These are phyloP conservation scores for Ooceraea biroi DNA, from an alignment of 1,140 invertebrate genomes.

Conservation along the genomic window DNA sequence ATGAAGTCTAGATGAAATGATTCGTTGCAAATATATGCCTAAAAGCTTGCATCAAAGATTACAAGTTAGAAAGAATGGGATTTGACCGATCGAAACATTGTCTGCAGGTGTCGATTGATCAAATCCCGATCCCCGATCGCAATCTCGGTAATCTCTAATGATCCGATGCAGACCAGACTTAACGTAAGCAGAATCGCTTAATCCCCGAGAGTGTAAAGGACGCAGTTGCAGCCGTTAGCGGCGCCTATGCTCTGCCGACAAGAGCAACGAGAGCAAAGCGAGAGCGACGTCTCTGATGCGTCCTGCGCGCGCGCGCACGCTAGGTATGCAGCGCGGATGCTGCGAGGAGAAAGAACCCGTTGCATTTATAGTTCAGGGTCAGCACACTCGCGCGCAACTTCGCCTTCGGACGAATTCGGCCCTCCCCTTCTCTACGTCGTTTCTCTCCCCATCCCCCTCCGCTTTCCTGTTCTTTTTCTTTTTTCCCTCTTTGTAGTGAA, in stretches of 20 bases:
- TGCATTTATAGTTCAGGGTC: slow-evolving; percentile 81
- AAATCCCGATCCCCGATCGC: too few relatives aligned
- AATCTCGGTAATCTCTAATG: too few relatives aligned
- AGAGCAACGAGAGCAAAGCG: slow-evolving; percentile 51
- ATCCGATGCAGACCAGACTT: too few relatives aligned
- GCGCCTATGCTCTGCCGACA: not conserved
- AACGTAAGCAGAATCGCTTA: not conserved
- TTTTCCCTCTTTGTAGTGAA: not conserved
- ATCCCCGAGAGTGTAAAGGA: not conserved
- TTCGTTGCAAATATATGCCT: too few relatives aligned
- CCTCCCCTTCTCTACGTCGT: slow-evolving; percentile 13
- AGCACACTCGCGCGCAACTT: slow-evolving; percentile 67
- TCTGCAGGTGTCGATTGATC: too few relatives aligned
- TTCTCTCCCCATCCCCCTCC: not conserved
- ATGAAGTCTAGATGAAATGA: too few relatives aligned
- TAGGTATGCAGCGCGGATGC: slow-evolving; percentile 61
- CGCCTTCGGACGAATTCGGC: slow-evolving; percentile 56
- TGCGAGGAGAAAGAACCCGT: slow-evolving; percentile 66
- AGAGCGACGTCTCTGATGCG: slow-evolving; percentile 19
- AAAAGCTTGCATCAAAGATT: too few relatives aligned
- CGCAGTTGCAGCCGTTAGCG: not conserved
- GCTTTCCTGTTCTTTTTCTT: not conserved
- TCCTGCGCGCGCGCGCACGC: slow-evolving; percentile 13
- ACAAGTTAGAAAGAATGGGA: too few relatives aligned
- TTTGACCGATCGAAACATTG: too few relatives aligned